phyloP scores from a whole-genome alignment of 2,113 vertebrate species.

The Nerophis lumbriciformis region DNA sequence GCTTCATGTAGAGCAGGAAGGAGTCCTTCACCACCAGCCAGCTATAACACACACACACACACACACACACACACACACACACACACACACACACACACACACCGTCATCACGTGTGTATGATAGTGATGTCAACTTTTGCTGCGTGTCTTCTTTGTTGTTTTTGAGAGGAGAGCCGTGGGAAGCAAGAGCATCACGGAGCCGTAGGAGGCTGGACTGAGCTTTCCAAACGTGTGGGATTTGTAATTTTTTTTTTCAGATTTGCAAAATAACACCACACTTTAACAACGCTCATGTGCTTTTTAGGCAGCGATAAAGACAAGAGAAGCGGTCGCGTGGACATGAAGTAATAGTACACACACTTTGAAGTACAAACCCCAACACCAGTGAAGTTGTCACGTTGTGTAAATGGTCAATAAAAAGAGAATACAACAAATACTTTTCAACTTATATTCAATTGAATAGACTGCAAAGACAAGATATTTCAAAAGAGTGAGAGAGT shows the following conservation, averaged over 20 bases:
- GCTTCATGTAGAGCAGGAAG: constrained; percentile 91
- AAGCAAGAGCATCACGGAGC: constrained; percentile 35
- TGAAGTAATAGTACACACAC: no score
- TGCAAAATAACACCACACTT: constrained; percentile 31
- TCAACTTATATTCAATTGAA: no score
- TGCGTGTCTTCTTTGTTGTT: constrained; percentile 11
- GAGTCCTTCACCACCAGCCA: constrained; percentile 98
- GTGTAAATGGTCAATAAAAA: no score
- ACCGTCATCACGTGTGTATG: not conserved
- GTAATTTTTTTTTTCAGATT: constrained; percentile 23
- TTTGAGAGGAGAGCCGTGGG: constrained; percentile 34
- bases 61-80: not conserved
- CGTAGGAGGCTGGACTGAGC: constrained; percentile 45
- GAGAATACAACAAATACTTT: no score
- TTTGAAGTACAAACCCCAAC: not conserved
- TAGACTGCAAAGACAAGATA: no score
- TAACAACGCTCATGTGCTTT: constrained; percentile 34
- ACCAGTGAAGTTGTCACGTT: not conserved
- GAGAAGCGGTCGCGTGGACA: not conserved
- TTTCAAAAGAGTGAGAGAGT: no score
- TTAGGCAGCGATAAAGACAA: constrained; percentile 31
- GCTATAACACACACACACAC: constrained; percentile 61
- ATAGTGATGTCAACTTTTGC: not conserved
- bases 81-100: no score
- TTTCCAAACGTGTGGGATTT: constrained; percentile 51